phyloP scores from a whole-genome alignment of 2,888 invertebrate species.

The Mimachlamys varia region DNA sequence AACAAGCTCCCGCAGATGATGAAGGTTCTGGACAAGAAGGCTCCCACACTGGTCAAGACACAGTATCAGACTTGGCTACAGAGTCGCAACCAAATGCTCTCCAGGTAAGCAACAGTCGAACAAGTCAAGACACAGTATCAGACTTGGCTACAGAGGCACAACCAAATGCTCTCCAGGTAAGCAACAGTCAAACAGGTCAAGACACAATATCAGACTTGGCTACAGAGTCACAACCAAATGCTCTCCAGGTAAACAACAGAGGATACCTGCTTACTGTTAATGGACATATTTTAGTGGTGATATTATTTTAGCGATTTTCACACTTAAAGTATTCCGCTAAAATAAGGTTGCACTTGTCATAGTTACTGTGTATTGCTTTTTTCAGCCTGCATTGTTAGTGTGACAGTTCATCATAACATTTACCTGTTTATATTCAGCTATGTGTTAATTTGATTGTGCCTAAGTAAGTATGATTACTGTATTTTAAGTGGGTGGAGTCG shows the following conservation, averaged over 20 bases:
- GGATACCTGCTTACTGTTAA: no score
- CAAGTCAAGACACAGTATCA: constrained; percentile 80
- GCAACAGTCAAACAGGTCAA: constrained; percentile 72
- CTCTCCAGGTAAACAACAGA: constrained; percentile 82
- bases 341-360: no score
- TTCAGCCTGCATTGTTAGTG: no score
- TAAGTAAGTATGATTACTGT: no score
- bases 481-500: no score
- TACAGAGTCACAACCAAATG: constrained; percentile 83
- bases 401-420: no score
- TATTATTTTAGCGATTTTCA: no score
- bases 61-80: constrained; percentile 82
- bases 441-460: no score
- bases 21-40: constrained; percentile 83
- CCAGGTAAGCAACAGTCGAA: constrained; percentile 79
- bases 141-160: constrained; percentile 83
- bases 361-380: no score
- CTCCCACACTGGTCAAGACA: constrained; percentile 80
- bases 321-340: no score
- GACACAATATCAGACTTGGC: constrained; percentile 78
- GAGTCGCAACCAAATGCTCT: constrained; percentile 83
- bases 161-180: constrained; percentile 83
- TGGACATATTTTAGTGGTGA: no score
- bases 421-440: no score
- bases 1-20: constrained; percentile 84